Percentiles rank a stretch among this genome's conserved stretches.
Conservation (phyloP, 2,888 invertebrate species). For the Harpagoxenus sublaevis region DNA sequence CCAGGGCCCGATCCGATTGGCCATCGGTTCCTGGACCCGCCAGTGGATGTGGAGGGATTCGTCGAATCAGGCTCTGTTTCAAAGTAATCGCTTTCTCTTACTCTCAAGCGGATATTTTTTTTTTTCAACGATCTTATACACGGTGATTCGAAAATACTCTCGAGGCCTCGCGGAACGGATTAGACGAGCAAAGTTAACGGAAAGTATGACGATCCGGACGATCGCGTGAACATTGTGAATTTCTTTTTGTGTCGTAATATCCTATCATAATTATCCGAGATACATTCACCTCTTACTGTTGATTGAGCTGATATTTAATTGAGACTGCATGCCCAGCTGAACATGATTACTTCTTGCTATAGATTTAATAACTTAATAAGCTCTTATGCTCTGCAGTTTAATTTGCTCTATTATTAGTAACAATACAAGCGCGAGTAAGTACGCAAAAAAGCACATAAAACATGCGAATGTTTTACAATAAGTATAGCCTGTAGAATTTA, state of each 20-base stretch:
- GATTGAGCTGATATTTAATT: slow-evolving; percentile 11
- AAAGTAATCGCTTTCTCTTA: slow-evolving; percentile 56
- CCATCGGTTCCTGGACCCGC: slow-evolving; percentile 18
- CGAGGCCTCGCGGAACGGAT: neutral
- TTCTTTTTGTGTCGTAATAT: neutral
- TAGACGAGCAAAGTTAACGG: neutral
- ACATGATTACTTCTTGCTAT: neutral
- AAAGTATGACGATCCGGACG: neutral
- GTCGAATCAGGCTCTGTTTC: slow-evolving; percentile 33
- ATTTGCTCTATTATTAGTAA: slow-evolving; percentile 20
- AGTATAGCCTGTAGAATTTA: neutral
- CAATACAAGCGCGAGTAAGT: neutral
- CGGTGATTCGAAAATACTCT: slow-evolving; percentile 37
- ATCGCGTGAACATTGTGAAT: neutral
- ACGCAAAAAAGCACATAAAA: neutral
- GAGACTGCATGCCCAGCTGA: neutral
- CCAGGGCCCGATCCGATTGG: slow-evolving; percentile 27
- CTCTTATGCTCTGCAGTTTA: neutral
- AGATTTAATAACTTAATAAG: slow-evolving; percentile 23
- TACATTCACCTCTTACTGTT: slow-evolving; percentile 6
- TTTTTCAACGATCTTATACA: slow-evolving; percentile 39
- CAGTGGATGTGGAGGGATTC: slow-evolving; percentile 21
- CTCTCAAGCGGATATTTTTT: slow-evolving; percentile 11
- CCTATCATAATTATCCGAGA: neutral
- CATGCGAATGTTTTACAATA: slow-evolving; percentile 6